Evolutionary conservation across 2,888 invertebrate species (phyloP), one percentile per base, ranked within the genome.

Genomic region (Zele albiditarsus): DNA sequence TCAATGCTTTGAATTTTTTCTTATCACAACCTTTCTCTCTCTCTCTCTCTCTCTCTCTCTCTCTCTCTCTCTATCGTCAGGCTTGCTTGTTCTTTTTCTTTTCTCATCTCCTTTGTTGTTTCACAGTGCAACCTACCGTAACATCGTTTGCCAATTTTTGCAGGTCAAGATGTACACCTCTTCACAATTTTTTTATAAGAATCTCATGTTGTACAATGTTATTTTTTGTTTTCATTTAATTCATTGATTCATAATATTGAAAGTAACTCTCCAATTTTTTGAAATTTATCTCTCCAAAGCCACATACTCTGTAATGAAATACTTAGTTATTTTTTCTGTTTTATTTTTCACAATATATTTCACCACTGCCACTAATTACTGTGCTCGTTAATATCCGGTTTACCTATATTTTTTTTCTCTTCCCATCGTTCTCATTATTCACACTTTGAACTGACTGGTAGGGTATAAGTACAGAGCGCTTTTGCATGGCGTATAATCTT

Each of bases 141-240:
- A 46, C 23, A 31, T 57, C 57, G 16, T 42, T 57, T 69, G 27
- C 65, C 69, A 67, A 65, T 75, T 42, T 75, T n/a, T 49, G 33
- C 72, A 73, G 72, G 65, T 75, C 74, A 73, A 73, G 53, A 68
- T 65, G 71, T 65, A 23, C 38, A 23, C 25, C 6, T 28, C 28
- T 67, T 53, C 16, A 62, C 62, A 28, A n/a, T 28, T 8, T 62
- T 27, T 46, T n/a, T 8, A 23, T 38, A 12, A 28, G 23, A 31
- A 33, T 16, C 6, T 65, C 58, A 57, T 5, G 58, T n/a, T 62
- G 12, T 27, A 8, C 16, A 60, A 27, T 27, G 14, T 38, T 12
- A 60, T 60, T 60, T 60, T 60, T 8, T 6, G n/a, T 53, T 8
- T n/a, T 53, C n/a, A 20, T 23, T 5, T 31, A 31, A n/a, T 33